phyloP scores from a whole-genome alignment of 2,797 vertebrate species.

The Clamator glandarius region DNA sequence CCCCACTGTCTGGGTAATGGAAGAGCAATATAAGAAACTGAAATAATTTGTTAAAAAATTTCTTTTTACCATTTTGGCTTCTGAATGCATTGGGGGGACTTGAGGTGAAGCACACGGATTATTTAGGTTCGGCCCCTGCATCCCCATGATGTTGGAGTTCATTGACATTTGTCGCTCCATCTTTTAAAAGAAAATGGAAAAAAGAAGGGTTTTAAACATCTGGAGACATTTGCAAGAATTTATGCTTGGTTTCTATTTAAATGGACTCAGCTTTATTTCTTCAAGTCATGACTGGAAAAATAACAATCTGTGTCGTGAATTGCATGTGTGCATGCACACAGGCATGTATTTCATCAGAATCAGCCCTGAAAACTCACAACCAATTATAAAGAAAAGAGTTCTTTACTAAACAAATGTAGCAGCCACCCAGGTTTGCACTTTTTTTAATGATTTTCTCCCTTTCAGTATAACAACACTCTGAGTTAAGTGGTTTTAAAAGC shows the following conservation, averaged over 20 bases:
- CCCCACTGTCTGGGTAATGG: conserved; percentile 20
- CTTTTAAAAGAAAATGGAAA: conserved; percentile 75
- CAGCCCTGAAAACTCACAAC: conserved; percentile 32
- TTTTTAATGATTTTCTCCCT: conserved; percentile 62
- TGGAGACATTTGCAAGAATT: conserved; percentile 4
- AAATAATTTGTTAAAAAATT: background rate
- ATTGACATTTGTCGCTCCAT: conserved; percentile 99
- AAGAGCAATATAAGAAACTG: background rate
- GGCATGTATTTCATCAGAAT: conserved; percentile 47
- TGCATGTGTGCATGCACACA: background rate
- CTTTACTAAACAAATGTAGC: conserved; percentile 57
- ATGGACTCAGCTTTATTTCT: conserved; percentile 38
- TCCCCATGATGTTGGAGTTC: conserved; percentile 97
- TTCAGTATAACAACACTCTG: conserved; percentile 64
- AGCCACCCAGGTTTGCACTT: background rate
- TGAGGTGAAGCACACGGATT: conserved; percentile 95
- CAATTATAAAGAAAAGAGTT: conserved; percentile 50
- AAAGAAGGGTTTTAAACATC: background rate
- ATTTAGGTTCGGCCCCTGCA: conserved; percentile 94
- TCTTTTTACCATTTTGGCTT: conserved; percentile 95
- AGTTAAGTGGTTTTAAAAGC: conserved; percentile 68
- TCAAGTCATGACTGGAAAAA: conserved; percentile 40
- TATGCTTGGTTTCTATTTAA: conserved; percentile 7
- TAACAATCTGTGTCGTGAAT: conserved; percentile 30
- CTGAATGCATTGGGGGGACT: conserved; percentile 97